Percentiles rank a stretch among this genome's conserved stretches.
These are phyloP conservation scores for Drosophila nr. perissopoda DNA, from an alignment of 2,888 invertebrate species.

Conservation along the genomic window DNA sequence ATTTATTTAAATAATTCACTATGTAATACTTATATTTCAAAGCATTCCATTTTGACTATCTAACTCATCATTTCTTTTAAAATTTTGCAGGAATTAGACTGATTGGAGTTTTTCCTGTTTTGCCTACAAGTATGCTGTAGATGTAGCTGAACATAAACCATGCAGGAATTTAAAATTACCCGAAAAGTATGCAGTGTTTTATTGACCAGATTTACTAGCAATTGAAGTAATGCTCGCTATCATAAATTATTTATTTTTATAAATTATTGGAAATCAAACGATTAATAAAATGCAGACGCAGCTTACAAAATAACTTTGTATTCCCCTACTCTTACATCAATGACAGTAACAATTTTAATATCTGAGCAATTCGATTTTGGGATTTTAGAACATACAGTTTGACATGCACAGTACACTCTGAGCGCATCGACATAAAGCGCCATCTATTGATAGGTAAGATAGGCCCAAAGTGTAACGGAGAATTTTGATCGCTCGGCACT, in stretches of 20 bases:
- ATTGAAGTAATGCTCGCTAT: neutral
- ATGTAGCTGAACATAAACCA: accelerated
- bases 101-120: no score
- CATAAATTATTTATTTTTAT: neutral
- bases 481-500: neutral
- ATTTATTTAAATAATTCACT: neutral
- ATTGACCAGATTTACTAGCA: neutral
- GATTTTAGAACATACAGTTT: slow-evolving; percentile 4
- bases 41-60: neutral
- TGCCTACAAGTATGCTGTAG: neutral
- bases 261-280: neutral
- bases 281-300: neutral
- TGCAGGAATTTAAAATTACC: accelerated
- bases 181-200: neutral
- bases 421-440: neutral
- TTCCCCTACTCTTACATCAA: neutral
- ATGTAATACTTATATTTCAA: neutral
- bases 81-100: neutral
- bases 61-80: neutral
- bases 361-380: no score
- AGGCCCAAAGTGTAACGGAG: neutral
- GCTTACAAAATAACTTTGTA: accelerated
- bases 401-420: neutral
- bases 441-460: slow-evolving; percentile 7
- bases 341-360: no score